A percentile compares a stretch with the other conserved stretches of the same genome.
Conservation (phyloP, 30 jellyfish, hydroid and myxozoan genomes). For the Turritopsis rubra region DNA sequence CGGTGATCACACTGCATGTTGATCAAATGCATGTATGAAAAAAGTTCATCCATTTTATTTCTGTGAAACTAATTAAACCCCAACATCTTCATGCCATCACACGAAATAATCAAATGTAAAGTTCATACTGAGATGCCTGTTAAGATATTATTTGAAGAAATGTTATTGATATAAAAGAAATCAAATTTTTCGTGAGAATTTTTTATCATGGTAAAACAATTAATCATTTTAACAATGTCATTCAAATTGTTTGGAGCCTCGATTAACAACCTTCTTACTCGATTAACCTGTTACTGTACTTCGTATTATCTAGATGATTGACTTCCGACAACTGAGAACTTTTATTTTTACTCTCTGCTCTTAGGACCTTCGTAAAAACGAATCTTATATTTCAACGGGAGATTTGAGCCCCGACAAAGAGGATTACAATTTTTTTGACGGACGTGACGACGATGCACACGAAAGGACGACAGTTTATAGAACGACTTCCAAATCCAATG, state of each 20-base stretch:
- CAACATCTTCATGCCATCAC: too few relatives aligned
- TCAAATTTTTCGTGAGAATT: not conserved
- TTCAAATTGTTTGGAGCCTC: not conserved
- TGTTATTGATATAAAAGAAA: not conserved
- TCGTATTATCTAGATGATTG: too few relatives aligned
- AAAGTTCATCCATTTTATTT: too few relatives aligned
- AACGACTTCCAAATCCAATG: not conserved
- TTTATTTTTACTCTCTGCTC: not conserved
- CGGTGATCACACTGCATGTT: too few relatives aligned
- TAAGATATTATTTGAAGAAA: not conserved
- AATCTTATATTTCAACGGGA: not conserved
- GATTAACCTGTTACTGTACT: not conserved
- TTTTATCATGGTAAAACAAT: not conserved
- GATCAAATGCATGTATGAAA: too few relatives aligned
- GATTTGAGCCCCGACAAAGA: slow-evolving; percentile 4
- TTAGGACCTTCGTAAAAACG: slow-evolving; percentile 17
- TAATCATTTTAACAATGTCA: not conserved
- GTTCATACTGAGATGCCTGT: not conserved
- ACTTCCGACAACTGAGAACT: too few relatives aligned
- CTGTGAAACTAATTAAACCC: too few relatives aligned
- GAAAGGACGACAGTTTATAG: not conserved
- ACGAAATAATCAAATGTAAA: too few relatives aligned
- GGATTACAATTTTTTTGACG: not conserved
- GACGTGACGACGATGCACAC: not conserved
- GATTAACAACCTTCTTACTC: not conserved